Evolutionary conservation across 2,113 vertebrate genomes (phyloP).

Genomic region (Upupa epops): DNA sequence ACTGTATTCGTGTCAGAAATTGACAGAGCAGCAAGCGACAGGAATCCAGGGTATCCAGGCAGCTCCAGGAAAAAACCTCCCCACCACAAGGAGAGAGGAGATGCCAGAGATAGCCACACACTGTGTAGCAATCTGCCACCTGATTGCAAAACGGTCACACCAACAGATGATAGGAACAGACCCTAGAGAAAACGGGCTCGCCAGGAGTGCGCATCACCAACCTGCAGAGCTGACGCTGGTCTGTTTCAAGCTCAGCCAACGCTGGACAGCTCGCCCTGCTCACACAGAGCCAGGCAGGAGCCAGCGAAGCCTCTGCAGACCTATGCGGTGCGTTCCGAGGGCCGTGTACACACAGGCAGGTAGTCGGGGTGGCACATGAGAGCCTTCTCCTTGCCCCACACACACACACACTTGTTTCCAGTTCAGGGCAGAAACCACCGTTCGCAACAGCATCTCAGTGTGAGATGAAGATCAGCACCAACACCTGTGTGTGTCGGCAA

Average conservation of each 20-base stretch:
- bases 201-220: not conserved
- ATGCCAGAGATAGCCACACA: not conserved
- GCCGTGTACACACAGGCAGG: not conserved
- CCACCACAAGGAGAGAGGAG: not conserved
- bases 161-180: conserved; percentile 4
- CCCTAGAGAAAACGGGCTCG: not conserved
- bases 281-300: conserved; percentile 16
- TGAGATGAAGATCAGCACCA: not conserved
- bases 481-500: not conserved
- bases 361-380: not conserved
- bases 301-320: not conserved
- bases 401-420: not conserved
- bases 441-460: not conserved
- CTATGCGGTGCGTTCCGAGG: not conserved
- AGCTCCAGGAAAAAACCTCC: not conserved
- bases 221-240: not conserved
- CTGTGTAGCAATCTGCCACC: conserved; percentile 14
- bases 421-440: not conserved
- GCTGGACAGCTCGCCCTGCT: not conserved
- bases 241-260: not conserved
- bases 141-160: not conserved
- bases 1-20: not conserved
- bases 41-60: not conserved
- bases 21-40: not conserved
- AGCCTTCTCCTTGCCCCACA: conserved; percentile 3